Conservation (phyloP, 2,113 vertebrate genomes). For the Tympanuchus pallidicinctus region DNA sequence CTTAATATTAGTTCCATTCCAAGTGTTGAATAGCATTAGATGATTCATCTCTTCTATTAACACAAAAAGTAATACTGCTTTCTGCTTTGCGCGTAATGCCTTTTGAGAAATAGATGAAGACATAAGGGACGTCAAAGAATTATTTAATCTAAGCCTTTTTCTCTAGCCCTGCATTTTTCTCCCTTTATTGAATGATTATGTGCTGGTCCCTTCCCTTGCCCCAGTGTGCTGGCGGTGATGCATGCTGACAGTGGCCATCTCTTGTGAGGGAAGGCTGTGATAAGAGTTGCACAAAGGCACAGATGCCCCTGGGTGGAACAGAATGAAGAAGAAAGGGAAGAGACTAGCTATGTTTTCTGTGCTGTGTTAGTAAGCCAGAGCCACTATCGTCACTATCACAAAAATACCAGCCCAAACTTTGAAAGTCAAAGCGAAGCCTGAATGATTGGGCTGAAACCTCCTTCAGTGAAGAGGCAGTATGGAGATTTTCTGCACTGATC, state of each 20-base stretch:
- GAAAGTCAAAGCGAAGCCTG: conserved; percentile 10
- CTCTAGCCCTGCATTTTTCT: conserved; percentile 8
- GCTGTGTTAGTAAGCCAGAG: conserved; percentile 8
- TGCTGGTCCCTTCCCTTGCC: neutral
- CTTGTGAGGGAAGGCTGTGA: neutral
- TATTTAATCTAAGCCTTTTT: conserved; percentile 52
- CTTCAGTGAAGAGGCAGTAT: conserved; percentile 1
- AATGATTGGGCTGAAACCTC: neutral
- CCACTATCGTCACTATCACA: neutral
- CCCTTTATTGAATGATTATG: neutral
- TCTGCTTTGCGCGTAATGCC: conserved; percentile 53
- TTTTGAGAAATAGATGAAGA: conserved; percentile 69
- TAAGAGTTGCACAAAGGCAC: neutral
- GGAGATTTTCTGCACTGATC: conserved; percentile 45
- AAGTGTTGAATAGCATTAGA: conserved; percentile 37
- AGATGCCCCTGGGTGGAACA: neutral
- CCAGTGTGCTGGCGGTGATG: neutral
- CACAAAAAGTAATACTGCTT: conserved; percentile 55
- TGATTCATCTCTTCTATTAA: conserved; percentile 58
- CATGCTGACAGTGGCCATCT: conserved; percentile 10
- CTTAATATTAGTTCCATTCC: conserved; percentile 12
- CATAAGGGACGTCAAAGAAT: conserved; percentile 42
- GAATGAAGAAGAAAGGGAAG: neutral
- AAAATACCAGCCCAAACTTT: neutral
- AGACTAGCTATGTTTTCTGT: conserved; percentile 5